Evolutionary conservation across 2,888 invertebrate genomes (phyloP), one percentile per base, ranked within the genome.

Genomic region (Polietes domitor): DNA sequence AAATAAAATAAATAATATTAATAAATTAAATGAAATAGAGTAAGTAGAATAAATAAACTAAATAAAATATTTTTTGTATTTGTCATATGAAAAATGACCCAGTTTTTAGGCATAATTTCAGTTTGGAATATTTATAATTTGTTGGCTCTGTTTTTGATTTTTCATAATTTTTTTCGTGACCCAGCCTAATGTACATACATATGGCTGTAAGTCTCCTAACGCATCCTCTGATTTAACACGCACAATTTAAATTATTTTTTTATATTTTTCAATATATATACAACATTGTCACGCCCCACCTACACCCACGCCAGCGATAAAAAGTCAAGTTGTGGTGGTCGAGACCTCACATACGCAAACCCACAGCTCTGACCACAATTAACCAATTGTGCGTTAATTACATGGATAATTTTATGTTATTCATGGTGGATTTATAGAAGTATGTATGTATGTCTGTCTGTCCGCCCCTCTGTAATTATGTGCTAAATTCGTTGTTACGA

Each of bases 331-430:
- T 32, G n/a, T 26, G 58, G 58, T 15, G 24, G 24, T 9, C 28
- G 61, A n/a, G n/a, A 61, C 15, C 61, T 61, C 28, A 5, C 28
- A 61, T 32, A 28, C 61, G 1, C 53, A 1, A n/a, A n/a, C 26
- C 61, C 7, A 28, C n/a, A n/a, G 61, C 28, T n/a, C n/a, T 61
- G 61, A 63, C 83, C 80, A 80, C 75, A 83, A 83, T 80, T 83
- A 83, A 80, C 61, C 80, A 72, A 80, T 83, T 77, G 50, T 65
- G 47, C 77, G 26, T 80, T 75, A 80, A 83, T 80, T 77, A 75
- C 83, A 58, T 21, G 58, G 26, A 68, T 68, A 68, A 68, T 68
- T 68, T 68, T 61, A 61, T 61, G 61, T 61, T 61, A 61, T 61
- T 68, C 37, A 12, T 43, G 68, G 68, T 19, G 24, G n/a, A 24